Evolutionary conservation across 1,140 invertebrate genomes (phyloP).

Genomic region (Pantala flavescens): DNA sequence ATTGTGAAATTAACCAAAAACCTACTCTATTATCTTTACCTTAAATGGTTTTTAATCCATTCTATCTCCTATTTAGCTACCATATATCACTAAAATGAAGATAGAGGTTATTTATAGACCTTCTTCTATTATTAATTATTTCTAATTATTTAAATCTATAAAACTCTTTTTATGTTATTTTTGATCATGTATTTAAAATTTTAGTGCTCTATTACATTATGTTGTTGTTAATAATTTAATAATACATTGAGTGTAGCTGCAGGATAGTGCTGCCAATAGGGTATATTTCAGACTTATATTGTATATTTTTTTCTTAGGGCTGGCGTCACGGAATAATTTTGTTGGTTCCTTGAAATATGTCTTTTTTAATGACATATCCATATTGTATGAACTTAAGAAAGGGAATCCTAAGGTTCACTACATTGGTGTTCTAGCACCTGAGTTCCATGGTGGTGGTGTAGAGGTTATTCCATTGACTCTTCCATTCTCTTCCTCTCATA

Average conservation of each 20-base stretch:
- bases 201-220: slow-evolving; percentile 15
- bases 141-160: too few relatives aligned
- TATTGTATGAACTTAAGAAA: slow-evolving; percentile 74
- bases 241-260: too few relatives aligned
- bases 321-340: slow-evolving; percentile 45
- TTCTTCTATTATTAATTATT: too few relatives aligned
- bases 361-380: slow-evolving; percentile 84
- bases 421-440: slow-evolving; percentile 62
- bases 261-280: too few relatives aligned
- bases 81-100: too few relatives aligned
- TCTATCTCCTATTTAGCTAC: too few relatives aligned
- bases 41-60: too few relatives aligned
- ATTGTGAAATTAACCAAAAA: too few relatives aligned
- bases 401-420: slow-evolving; percentile 73
- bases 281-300: too few relatives aligned
- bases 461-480: slow-evolving; percentile 85
- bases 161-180: too few relatives aligned
- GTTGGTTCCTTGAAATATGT: slow-evolving; percentile 83
- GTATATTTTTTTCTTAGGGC: slow-evolving; percentile 28
- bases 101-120: too few relatives aligned
- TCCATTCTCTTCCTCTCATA: slow-evolving; percentile 77
- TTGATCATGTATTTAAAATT: slow-evolving; percentile 11
- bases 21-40: too few relatives aligned
- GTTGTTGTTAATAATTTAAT: slow-evolving; percentile 20
- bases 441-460: slow-evolving; percentile 72